Evolutionary conservation across 2,888 invertebrate genomes (phyloP), one percentile per base, ranked within the genome.

Genomic region (Amphipyra tragopoginis): DNA sequence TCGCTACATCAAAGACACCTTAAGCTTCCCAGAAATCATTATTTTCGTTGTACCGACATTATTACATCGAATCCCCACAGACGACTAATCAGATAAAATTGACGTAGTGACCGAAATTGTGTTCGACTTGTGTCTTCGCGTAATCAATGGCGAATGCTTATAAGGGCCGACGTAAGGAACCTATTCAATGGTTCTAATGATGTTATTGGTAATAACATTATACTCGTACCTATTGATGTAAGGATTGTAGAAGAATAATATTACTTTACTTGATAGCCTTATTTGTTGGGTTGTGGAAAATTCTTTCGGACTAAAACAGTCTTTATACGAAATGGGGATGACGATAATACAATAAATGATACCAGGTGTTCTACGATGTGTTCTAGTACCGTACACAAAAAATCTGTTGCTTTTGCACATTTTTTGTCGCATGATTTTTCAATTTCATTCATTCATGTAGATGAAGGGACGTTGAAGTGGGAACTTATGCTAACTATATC

Each of bases 41-140:
- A 65, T 72, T 63, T 71, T 47, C 52, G 44, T 73, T 62, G 53
- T 49, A 63, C 48, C 42, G 48, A 65, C 61, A 65, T 67, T 67
- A 71, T 75, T 77, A 71, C 52, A 61, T 63, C 44, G 79, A 79
- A 79, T 79, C 85, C 82, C 80, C 40, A 73, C 54, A 62, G 78
- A 79, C 65, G 63, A 63, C 69, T 85, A 86, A 86, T 86, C 77
- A 81, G 77, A 83, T 83, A 73, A 79, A 83, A 81, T 83, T 83
- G 85, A 81, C 78, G 60, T 77, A 82, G 79, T 81, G 76, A 71
- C 65, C 80, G 74, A 78, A 85, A 85, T 83, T 80, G 80, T 72
- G 63, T 67, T 60, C 58, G 82, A 83, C 83, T 71, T 71, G 78
- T 76, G 73, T 79, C 69, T 75, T 59, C 50, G 21, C 60, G 68